These are phyloP conservation scores for Ceryle rudis DNA, from an alignment of 2,797 vertebrate species.

Conservation along the genomic window DNA sequence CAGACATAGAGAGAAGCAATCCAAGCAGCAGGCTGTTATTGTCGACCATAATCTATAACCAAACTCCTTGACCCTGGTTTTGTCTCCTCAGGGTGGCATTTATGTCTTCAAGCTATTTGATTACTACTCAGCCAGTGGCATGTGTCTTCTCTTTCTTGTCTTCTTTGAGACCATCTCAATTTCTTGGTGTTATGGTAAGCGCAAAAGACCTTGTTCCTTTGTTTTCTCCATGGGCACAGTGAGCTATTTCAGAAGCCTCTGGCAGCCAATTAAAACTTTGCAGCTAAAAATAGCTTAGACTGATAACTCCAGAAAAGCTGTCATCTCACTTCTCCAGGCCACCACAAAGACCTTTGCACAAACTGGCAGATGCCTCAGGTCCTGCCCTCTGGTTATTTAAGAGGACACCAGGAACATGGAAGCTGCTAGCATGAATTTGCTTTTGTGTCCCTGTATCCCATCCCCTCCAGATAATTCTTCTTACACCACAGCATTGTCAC, in stretches of 20 bases:
- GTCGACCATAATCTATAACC: neutral
- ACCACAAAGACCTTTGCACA: neutral
- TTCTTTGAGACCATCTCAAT: constrained; percentile 94
- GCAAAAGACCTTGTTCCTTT: neutral
- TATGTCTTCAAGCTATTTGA: constrained; percentile 95
- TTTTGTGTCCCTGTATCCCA: neutral
- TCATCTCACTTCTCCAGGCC: neutral
- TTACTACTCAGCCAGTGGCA: constrained; percentile 94
- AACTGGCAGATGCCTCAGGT: neutral
- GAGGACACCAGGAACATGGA: neutral
- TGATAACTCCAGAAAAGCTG: neutral
- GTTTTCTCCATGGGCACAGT: neutral
- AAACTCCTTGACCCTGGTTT: neutral
- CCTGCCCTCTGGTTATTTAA: neutral
- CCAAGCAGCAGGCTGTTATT: neutral
- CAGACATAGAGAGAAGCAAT: neutral
- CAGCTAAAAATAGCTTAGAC: neutral
- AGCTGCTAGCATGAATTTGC: neutral
- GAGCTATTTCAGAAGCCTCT: neutral
- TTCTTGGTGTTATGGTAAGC: constrained; percentile 92
- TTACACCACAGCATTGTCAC: neutral
- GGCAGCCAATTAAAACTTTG: neutral
- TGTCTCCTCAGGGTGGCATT: constrained; percentile 85
- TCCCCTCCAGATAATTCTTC: neutral
- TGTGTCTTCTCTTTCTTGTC: constrained; percentile 92